Evolutionary conservation across 2,888 invertebrate genomes (phyloP).

Genomic region (Pollenia labialis): DNA sequence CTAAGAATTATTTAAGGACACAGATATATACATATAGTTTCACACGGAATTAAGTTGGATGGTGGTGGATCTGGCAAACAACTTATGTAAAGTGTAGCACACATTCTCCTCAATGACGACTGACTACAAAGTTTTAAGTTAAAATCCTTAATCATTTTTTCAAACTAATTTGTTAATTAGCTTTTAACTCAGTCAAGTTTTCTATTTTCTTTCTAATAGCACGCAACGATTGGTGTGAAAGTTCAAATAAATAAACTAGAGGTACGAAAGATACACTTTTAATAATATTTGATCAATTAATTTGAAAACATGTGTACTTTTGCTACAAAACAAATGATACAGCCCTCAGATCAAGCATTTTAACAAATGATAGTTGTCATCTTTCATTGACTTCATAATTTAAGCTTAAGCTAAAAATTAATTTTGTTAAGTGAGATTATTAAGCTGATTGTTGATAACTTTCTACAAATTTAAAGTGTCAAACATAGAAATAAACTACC

Average conservation of each 20-base stretch:
- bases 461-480: conserved; percentile 62
- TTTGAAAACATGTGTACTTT: conserved; percentile 22
- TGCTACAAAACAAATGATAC: background rate
- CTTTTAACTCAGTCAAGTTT: background rate
- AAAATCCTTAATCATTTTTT: too few species aligned
- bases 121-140: too few species aligned
- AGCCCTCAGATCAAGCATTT: conserved; percentile 18
- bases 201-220: background rate
- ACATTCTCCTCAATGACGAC: too few species aligned
- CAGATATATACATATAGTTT: too few species aligned
- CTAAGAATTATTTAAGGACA: too few species aligned
- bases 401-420: conserved; percentile 5
- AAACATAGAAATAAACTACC: conserved; percentile 56
- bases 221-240: background rate
- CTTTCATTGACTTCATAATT: conserved; percentile 22
- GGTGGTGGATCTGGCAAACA: too few species aligned
- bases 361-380: conserved; percentile 45
- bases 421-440: conserved; percentile 48
- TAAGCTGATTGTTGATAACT: conserved; percentile 66
- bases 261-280: background rate
- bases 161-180: background rate
- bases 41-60: too few species aligned
- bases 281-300: conserved; percentile 14
- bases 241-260: background rate
- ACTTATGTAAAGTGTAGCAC: too few species aligned